Conservation (phyloP, 2,797 vertebrate species). For the Lagodon rhomboides region DNA sequence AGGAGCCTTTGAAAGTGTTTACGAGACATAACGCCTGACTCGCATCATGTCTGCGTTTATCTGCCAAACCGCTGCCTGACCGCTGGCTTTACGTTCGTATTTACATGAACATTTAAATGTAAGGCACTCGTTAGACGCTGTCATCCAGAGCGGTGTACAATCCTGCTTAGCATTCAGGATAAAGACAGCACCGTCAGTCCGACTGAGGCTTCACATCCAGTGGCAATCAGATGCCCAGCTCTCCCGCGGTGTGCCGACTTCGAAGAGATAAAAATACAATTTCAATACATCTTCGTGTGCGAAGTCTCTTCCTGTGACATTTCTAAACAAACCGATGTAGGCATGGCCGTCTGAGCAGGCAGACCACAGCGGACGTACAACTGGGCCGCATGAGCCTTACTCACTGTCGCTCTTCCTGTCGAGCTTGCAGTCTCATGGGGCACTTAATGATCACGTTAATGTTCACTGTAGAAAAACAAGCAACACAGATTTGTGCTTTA, state of each 20-base stretch:
- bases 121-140: background rate
- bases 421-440: background rate
- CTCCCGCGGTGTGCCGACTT: background rate
- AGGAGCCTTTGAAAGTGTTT: slow-evolving; percentile 10
- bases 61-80: slow-evolving; percentile 22
- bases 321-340: background rate
- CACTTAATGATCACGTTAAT: background rate
- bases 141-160: slow-evolving; percentile 11
- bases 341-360: background rate
- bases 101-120: slow-evolving; percentile 44
- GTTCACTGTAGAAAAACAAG: background rate
- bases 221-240: background rate
- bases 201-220: background rate
- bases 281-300: background rate
- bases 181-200: background rate
- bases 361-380: background rate
- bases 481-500: background rate
- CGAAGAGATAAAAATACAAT: background rate
- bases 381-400: background rate
- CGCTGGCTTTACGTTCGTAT: slow-evolving; percentile 10
- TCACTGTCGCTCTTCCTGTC: background rate
- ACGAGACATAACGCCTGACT: slow-evolving; percentile 1
- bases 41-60: slow-evolving; percentile 22
- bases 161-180: slow-evolving; percentile 15
- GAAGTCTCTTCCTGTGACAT: background rate